Conservation (phyloP, 2,113 vertebrate species). For the Cyprinodon tularosa region DNA sequence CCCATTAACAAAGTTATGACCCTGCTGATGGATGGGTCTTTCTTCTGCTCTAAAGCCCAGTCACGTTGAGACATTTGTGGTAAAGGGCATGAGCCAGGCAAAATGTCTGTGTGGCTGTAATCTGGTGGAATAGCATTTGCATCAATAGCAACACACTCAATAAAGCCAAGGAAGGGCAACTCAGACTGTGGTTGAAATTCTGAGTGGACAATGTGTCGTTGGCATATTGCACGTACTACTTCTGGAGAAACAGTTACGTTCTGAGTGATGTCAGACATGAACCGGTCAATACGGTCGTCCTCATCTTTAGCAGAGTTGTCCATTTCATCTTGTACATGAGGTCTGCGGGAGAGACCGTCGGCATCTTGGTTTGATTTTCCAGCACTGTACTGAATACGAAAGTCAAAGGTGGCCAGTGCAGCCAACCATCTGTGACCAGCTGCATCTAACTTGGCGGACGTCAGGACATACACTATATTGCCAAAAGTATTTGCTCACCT, state of each 20-base stretch:
- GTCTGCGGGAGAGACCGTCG: too few species aligned
- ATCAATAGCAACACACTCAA: slow-evolving; percentile 1
- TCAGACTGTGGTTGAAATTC: background rate
- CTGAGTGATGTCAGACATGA: background rate
- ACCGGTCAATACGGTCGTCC: background rate
- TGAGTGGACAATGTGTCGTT: background rate
- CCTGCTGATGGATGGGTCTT: background rate
- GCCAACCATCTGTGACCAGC: too few species aligned
- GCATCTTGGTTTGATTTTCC: too few species aligned
- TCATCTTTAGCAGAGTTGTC: background rate
- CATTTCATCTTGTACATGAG: background rate
- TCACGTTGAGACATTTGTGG: background rate
- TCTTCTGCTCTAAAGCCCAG: background rate
- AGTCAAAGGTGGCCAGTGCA: too few species aligned
- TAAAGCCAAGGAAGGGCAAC: background rate
- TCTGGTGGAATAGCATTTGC: background rate
- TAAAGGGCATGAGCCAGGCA: background rate
- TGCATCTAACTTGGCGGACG: too few species aligned
- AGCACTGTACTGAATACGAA: too few species aligned
- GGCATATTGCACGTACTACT: background rate
- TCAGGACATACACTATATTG: too few species aligned
- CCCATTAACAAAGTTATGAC: background rate
- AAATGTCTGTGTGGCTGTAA: background rate
- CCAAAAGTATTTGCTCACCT: too few species aligned
- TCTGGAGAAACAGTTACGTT: background rate